Percentiles rank a stretch among this genome's conserved stretches.
Evolutionary conservation across 2,113 vertebrate genomes (phyloP).

Genomic region (Hippocampus zosterae): DNA sequence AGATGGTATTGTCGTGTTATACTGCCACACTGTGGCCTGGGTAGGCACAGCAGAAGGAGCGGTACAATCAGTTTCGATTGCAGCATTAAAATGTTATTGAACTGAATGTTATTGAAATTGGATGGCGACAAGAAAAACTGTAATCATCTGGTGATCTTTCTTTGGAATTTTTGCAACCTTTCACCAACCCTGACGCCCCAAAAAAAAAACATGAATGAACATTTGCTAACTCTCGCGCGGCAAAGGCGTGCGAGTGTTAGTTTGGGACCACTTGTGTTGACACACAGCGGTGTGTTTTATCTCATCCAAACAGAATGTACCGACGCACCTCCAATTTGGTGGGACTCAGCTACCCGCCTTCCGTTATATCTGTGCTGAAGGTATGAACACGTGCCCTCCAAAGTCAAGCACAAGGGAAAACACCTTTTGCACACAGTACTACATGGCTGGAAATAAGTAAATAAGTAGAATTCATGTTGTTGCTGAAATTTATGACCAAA

Average conservation of each 20-base stretch:
- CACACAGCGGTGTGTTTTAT: constrained; percentile 52
- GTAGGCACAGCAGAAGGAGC: too few relatives aligned
- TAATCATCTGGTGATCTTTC: too few relatives aligned
- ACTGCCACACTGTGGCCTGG: too few relatives aligned
- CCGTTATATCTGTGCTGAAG: constrained; percentile 93
- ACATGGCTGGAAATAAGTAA: background rate
- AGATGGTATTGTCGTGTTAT: too few relatives aligned
- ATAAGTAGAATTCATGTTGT: background rate
- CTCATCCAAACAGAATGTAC: constrained; percentile 87
- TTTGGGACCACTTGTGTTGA: constrained; percentile 30
- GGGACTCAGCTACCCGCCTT: constrained; percentile 91
- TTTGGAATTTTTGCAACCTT: too few relatives aligned
- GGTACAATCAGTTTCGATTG: too few relatives aligned
- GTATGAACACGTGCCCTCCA: constrained; percentile 67
- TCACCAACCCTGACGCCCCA: too few relatives aligned
- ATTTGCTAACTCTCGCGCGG: too few relatives aligned
- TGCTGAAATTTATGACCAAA: background rate
- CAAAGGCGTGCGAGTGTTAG: background rate
- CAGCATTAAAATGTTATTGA: too few relatives aligned
- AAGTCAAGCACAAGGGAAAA: constrained; percentile 14
- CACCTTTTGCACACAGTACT: constrained; percentile 2
- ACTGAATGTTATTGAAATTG: too few relatives aligned
- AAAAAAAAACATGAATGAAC: too few relatives aligned
- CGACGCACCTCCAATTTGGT: constrained; percentile 97
- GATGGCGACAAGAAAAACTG: too few relatives aligned